A percentile compares a stretch with the other conserved stretches of the same genome.
Evolutionary conservation across 2,797 vertebrate genomes (phyloP).

Genomic region (Myiotriccus ornatus): DNA sequence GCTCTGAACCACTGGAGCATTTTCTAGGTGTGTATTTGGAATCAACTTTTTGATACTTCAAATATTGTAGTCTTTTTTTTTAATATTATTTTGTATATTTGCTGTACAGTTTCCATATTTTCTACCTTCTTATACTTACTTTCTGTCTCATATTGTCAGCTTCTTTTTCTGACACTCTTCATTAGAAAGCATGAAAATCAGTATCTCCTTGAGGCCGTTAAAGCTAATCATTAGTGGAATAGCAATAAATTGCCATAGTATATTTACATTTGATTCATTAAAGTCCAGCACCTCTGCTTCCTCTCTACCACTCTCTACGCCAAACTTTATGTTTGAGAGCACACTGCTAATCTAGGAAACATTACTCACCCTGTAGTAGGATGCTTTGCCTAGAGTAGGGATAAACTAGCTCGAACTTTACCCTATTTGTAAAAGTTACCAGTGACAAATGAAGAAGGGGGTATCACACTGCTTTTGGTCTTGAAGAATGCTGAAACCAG

Average conservation of each 20-base stretch:
- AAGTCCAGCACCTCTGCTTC: neutral
- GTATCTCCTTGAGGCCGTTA: neutral
- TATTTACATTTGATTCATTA: neutral
- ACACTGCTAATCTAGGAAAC: neutral
- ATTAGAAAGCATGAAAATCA: conserved; percentile 10
- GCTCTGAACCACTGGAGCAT: neutral
- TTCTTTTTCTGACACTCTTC: conserved; percentile 2
- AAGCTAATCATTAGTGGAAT: neutral
- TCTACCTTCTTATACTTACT: conserved; percentile 30
- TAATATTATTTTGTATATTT: neutral
- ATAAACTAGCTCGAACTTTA: neutral
- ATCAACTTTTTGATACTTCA: conserved; percentile 38
- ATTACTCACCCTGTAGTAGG: neutral
- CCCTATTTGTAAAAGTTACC: neutral
- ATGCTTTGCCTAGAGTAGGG: neutral
- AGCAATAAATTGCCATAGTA: neutral
- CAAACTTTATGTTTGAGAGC: neutral
- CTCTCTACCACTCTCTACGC: neutral
- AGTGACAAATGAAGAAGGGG: neutral
- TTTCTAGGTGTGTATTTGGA: conserved; percentile 26
- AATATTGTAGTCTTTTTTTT: neutral
- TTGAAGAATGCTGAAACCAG: neutral
- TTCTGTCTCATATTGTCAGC: neutral
- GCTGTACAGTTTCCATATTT: conserved; percentile 13
- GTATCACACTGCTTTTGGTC: neutral